Conservation (phyloP, 2,113 vertebrate genomes). For the Asarcornis scutulata region DNA sequence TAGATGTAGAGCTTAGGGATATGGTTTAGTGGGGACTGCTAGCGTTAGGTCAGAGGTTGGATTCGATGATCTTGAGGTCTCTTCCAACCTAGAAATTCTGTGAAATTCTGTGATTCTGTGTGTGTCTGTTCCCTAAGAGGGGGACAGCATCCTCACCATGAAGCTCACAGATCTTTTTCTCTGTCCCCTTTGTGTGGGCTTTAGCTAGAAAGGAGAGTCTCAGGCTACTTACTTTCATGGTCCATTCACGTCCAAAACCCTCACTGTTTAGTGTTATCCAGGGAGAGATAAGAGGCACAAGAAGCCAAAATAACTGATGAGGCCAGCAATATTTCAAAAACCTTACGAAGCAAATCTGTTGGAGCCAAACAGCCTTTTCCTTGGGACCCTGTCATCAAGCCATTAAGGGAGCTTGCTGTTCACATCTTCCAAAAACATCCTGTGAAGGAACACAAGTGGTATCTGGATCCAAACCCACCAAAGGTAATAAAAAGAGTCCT, state of each 20-base stretch:
- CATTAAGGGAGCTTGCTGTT: not conserved
- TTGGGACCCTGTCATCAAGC: too few relatives aligned
- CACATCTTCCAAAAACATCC: not conserved
- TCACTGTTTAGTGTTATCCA: not conserved
- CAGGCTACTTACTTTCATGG: not conserved
- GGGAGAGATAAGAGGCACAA: not conserved
- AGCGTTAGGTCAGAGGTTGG: too few relatives aligned
- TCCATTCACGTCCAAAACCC: not conserved
- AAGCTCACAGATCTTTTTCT: not conserved
- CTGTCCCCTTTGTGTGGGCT: fast-evolving
- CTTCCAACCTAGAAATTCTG: too few relatives aligned
- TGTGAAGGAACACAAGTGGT: not conserved
- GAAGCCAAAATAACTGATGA: not conserved
- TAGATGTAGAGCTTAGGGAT: too few relatives aligned
- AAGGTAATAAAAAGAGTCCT: not conserved
- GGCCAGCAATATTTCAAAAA: not conserved
- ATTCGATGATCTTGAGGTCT: too few relatives aligned
- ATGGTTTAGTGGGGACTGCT: too few relatives aligned
- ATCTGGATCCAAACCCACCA: not conserved
- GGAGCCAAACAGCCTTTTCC: not conserved
- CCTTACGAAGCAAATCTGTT: not conserved
- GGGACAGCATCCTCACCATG: not conserved
- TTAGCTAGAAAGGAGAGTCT: not conserved
- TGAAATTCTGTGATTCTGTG: too few relatives aligned
- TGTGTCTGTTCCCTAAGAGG: not conserved